These are phyloP conservation scores for Haemorhous mexicanus DNA, from an alignment of 2,113 vertebrate genomes.

Conservation along the genomic window DNA sequence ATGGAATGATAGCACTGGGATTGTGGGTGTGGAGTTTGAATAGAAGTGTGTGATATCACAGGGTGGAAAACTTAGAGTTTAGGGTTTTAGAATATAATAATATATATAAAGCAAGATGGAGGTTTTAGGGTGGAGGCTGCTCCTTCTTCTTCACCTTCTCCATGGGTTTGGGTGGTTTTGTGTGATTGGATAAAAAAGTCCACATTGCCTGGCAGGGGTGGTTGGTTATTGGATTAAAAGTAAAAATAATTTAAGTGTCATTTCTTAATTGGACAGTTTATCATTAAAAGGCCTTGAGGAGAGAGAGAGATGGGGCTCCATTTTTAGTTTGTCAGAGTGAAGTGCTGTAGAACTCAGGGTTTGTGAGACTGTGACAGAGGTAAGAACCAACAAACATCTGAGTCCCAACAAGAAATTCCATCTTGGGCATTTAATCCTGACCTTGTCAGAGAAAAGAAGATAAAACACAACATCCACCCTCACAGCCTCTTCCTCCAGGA, in stretches of 20 bases:
- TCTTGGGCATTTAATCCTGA: neutral
- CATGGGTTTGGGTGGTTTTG: neutral
- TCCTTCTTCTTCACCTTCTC: neutral
- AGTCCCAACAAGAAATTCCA: neutral
- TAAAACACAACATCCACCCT: neutral
- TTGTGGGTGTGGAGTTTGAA: neutral
- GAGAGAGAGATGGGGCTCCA: neutral
- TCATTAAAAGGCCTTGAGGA: neutral
- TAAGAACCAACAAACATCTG: neutral
- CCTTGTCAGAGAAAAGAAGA: neutral
- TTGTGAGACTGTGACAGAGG: neutral
- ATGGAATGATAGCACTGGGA: neutral
- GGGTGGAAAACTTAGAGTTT: neutral
- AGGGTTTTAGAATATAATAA: neutral
- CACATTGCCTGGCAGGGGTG: fast-evolving
- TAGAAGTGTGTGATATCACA: neutral
- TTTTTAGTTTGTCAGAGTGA: neutral
- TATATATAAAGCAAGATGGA: neutral
- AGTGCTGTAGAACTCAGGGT: neutral
- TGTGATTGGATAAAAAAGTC: neutral
- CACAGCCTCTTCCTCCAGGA: neutral
- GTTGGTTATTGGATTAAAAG: neutral
- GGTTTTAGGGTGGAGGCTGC: neutral
- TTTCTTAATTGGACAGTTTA: neutral
- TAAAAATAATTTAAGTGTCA: neutral